Evolutionary conservation across 2,113 vertebrate species (phyloP), one percentile per base, ranked within the genome.

Genomic region (Brienomyrus brachyistius): DNA sequence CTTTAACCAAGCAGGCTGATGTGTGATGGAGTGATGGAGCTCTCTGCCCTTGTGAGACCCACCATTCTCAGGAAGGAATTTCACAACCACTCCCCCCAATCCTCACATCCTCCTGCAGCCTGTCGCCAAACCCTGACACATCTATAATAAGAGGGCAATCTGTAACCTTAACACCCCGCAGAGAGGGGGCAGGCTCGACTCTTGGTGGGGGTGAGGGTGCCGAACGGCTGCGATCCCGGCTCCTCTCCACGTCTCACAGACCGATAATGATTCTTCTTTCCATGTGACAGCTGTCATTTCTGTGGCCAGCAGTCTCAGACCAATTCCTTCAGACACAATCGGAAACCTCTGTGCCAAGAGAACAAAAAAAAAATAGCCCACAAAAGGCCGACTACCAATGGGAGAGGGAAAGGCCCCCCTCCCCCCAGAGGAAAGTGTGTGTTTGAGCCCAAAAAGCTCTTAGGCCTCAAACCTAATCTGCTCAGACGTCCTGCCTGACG

Each of bases 71-170:
- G 40, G 19, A 80, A 90, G 91, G 54, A 70, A 45, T 52, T 89
- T 86, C 66, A 51, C 48, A 7, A 48, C 1, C 5, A 8, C n/a
- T 27, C 11, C 21, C 19, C 77, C 27, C 43, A 31, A 21, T 10
- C 19, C 86, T 17, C 8, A 6, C 51, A 56, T 40, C 50, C 70
- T 11, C 31, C 27, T 40, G 40, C 35, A 45, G 13, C 80, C 21
- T 35, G 83, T 83, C 15, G 87, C 40, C 80, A 54, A 89, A 87
- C 90, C 90, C 62, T 90, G 85, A 89, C 91, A 85, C 66, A 31
- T 35, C 83, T 10, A 88, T 87, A 90, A 92, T 90, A 54, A 91
- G 27, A 88, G 91, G 89, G 90, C 89, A 48, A 88, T 62, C 62
- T 59, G 56, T 88, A 59, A 77, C 47, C 23, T 54, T 50, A 48